phyloP scores from a whole-genome alignment of 2,797 vertebrate species.

The Arctocebus calabarensis region DNA sequence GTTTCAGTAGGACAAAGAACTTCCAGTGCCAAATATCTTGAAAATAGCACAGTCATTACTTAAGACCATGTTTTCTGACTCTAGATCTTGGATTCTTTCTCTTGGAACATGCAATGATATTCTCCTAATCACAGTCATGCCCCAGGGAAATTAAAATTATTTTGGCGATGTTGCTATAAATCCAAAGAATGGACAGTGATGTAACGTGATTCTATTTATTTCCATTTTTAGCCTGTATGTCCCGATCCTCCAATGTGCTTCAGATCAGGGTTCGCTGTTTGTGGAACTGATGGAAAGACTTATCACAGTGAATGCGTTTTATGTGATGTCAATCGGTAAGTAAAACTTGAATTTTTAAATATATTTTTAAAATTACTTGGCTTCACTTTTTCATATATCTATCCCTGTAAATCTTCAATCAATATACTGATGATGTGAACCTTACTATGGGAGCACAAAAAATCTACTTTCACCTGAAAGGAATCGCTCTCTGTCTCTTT shows the following conservation, averaged over 20 bases:
- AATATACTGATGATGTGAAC: not conserved
- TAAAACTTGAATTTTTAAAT: constrained; percentile 49
- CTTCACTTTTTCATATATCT: not conserved
- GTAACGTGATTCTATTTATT: constrained; percentile 3
- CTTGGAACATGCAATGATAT: not conserved
- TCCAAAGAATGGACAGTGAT: not conserved
- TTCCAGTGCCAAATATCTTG: not conserved
- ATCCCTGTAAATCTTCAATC: not conserved
- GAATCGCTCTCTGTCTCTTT: not conserved
- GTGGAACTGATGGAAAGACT: constrained; percentile 72
- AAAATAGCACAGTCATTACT: not conserved
- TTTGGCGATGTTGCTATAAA: constrained; percentile 17
- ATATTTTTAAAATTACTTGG: not conserved
- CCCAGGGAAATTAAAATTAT: not conserved
- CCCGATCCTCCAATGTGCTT: no score
- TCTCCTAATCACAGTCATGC: not conserved
- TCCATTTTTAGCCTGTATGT: constrained; percentile 66
- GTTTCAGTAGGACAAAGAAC: not conserved
- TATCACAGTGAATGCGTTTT: constrained; percentile 62
- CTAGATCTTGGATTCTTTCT: not conserved
- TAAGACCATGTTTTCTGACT: not conserved
- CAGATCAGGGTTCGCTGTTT: constrained; percentile 46
- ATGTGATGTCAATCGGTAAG: constrained; percentile 75
- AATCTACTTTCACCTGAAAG: not conserved
- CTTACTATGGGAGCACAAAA: not conserved